Percentiles rank a stretch among this genome's conserved stretches.
phyloP scores from a whole-genome alignment of 2,113 vertebrate genomes.

The Aptenodytes patagonicus region DNA sequence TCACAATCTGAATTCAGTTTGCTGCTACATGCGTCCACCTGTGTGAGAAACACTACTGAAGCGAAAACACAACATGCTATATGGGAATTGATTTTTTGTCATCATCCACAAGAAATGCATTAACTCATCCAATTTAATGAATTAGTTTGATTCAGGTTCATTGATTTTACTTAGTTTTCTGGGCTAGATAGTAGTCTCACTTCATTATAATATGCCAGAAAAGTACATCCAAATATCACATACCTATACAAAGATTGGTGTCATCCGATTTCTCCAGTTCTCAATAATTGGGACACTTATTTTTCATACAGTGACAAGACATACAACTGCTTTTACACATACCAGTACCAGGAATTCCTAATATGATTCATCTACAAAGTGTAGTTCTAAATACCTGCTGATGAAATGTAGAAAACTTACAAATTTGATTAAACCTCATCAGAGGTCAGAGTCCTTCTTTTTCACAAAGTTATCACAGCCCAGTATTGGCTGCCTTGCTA shows the following conservation, averaged over 20 bases:
- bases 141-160: not conserved
- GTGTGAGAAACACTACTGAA: not conserved
- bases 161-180: not conserved
- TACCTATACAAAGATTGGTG: not conserved
- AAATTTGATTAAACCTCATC: not conserved
- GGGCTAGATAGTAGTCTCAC: not conserved
- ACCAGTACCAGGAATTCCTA: not conserved
- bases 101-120: not conserved
- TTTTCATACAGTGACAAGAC: not conserved
- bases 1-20: not conserved
- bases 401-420: not conserved
- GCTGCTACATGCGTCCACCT: fast-evolving
- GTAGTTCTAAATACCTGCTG: not conserved
- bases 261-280: not conserved
- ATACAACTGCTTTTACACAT: not conserved
- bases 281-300: not conserved
- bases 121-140: not conserved
- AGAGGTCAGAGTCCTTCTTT: not conserved
- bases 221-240: not conserved
- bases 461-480: not conserved
- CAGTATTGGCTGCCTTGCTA: not conserved
- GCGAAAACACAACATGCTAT: not conserved
- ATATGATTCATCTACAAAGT: not conserved
- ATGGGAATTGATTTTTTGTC: not conserved
- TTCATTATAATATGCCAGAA: not conserved